phyloP scores from a whole-genome alignment of 2,888 invertebrate genomes.

The Napeogenes inachia region DNA sequence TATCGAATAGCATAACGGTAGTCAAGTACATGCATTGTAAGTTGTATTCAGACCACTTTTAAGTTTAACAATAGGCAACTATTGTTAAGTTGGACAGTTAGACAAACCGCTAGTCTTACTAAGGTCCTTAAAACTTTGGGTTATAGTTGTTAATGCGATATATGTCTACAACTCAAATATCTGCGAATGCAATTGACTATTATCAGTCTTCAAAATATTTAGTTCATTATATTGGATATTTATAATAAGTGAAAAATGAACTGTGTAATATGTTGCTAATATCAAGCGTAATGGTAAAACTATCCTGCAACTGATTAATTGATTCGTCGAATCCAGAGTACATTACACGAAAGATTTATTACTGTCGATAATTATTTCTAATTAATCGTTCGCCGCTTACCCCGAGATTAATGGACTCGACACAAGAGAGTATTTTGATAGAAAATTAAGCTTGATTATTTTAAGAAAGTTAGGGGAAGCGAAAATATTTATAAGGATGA shows the following conservation, averaged over 20 bases:
- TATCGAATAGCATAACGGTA: slow-evolving; percentile 1
- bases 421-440: slow-evolving; percentile 26
- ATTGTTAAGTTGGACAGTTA: slow-evolving; percentile 4
- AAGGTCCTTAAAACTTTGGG: slow-evolving; percentile 1
- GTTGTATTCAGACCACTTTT: not conserved
- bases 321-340: slow-evolving; percentile 16
- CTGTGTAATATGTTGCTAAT: slow-evolving; percentile 5
- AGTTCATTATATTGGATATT: too few relatives aligned
- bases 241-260: not conserved
- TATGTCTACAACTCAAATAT: too few relatives aligned
- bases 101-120: not conserved
- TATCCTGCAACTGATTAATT: slow-evolving; percentile 19
- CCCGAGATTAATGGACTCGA: slow-evolving; percentile 27
- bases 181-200: too few relatives aligned
- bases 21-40: not conserved
- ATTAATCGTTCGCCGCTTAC: slow-evolving; percentile 30
- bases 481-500: not conserved
- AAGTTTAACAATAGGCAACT: slow-evolving; percentile 1
- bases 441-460: slow-evolving; percentile 5
- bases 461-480: not conserved
- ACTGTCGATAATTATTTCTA: slow-evolving; percentile 32
- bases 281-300: slow-evolving; percentile 2
- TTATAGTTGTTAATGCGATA: not conserved
- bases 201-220: too few relatives aligned
- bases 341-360: slow-evolving; percentile 27